phyloP scores from a whole-genome alignment of 2,797 vertebrate genomes.

The Macroramphosus scolopax region DNA sequence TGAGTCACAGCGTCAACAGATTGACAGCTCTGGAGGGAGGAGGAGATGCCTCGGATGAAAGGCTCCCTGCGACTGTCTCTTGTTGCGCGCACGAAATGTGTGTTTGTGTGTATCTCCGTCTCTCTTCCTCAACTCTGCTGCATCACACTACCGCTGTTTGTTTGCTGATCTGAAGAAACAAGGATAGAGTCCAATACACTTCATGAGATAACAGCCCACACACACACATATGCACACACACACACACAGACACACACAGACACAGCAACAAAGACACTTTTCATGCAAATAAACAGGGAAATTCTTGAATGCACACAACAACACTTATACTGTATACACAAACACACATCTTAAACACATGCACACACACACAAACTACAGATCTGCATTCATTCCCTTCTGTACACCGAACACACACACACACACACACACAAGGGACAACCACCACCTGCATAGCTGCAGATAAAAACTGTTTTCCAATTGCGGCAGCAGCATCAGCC shows the following conservation, averaged over 20 bases:
- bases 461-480: constrained; percentile 59
- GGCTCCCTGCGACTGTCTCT: constrained; percentile 4
- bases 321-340: too few relatives aligned
- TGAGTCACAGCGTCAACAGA: constrained; percentile 38
- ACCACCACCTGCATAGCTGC: constrained; percentile 61
- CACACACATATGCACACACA: constrained; percentile 4
- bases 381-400: too few relatives aligned
- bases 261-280: too few relatives aligned
- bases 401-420: constrained; percentile 9
- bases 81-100: neutral
- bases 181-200: constrained; percentile 8
- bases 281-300: too few relatives aligned
- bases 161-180: constrained; percentile 34
- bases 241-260: constrained; percentile 11
- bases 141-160: constrained; percentile 23
- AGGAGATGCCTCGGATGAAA: constrained; percentile 6
- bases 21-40: constrained; percentile 25
- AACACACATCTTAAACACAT: too few relatives aligned
- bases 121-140: constrained; percentile 16
- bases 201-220: constrained; percentile 12
- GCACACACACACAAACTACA: constrained; percentile 5
- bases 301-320: too few relatives aligned
- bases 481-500: constrained; percentile 42
- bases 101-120: constrained; percentile 17
- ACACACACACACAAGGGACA: constrained; percentile 19